A percentile compares a stretch with the other conserved stretches of the same genome.
phyloP scores from a whole-genome alignment of 2,113 vertebrate genomes.

The Eurystomus gularis region DNA sequence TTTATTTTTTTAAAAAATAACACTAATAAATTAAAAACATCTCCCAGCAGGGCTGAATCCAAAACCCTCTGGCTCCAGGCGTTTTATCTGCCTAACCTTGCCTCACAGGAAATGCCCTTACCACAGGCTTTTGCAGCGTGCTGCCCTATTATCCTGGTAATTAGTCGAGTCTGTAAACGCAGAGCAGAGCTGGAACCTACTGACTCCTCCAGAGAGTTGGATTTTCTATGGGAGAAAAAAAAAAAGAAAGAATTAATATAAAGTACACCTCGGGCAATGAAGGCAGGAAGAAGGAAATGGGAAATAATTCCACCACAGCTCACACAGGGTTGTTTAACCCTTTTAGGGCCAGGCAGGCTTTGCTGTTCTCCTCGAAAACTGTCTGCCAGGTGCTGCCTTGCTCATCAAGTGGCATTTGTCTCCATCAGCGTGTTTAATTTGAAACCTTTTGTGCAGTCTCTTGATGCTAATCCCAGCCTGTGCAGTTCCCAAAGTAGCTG shows the following conservation, averaged over 20 bases:
- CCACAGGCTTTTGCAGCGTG: not conserved
- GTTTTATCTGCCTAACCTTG: conserved; percentile 44
- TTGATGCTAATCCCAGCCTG: not conserved
- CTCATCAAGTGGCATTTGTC: not conserved
- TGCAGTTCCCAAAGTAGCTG: not conserved
- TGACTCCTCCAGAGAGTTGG: not conserved
- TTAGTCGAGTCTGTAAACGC: conserved; percentile 28
- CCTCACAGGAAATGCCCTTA: conserved; percentile 53
- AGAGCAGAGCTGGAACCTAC: conserved; percentile 26
- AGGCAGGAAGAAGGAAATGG: conserved; percentile 18
- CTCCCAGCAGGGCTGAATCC: conserved; percentile 25
- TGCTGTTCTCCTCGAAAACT: not conserved
- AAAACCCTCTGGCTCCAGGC: conserved; percentile 36
- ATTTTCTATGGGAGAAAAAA: not conserved
- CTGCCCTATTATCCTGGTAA: conserved; percentile 25
- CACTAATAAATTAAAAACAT: conserved; percentile 38
- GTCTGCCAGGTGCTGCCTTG: not conserved
- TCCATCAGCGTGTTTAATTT: not conserved
- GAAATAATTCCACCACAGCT: not conserved
- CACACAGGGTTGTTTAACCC: not conserved
- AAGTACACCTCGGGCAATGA: conserved; percentile 1
- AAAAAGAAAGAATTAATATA: not conserved
- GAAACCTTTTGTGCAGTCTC: not conserved
- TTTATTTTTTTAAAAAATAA: not conserved
- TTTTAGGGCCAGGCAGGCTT: not conserved